A percentile compares a stretch with the other conserved stretches of the same genome.
Conservation (phyloP, 2,888 invertebrate species). For the Yponomeuta cagnagella region DNA sequence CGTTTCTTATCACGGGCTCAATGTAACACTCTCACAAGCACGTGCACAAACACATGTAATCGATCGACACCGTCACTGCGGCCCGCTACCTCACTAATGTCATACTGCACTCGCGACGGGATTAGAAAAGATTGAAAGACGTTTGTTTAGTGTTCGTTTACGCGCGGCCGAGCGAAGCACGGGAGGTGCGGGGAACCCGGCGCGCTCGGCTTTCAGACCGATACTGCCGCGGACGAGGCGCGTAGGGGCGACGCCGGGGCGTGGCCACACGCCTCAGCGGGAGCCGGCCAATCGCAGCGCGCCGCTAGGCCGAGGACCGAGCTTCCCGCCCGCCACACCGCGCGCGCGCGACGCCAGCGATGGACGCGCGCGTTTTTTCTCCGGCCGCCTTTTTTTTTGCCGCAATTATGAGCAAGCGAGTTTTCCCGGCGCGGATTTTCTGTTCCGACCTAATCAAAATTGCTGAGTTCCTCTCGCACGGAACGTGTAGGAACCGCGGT, state of each 20-base stretch:
- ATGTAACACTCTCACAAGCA: constrained; percentile 71
- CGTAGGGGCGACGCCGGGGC: constrained; percentile 41
- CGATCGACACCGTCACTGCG: constrained; percentile 69
- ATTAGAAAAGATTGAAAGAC: constrained; percentile 27
- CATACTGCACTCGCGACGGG: constrained; percentile 73
- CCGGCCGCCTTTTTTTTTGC: constrained; percentile 33
- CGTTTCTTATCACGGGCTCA: constrained; percentile 68
- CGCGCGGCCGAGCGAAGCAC: constrained; percentile 73
- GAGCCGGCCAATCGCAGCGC: constrained; percentile 55
- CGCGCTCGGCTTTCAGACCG: constrained; percentile 74
- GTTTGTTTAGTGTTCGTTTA: constrained; percentile 43
- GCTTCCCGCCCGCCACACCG: constrained; percentile 34
- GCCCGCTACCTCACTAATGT: constrained; percentile 75
- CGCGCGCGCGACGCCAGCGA: constrained; percentile 42
- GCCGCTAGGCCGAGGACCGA: constrained; percentile 34
- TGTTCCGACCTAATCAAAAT: constrained; percentile 48
- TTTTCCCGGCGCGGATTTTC: constrained; percentile 57
- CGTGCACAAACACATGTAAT: constrained; percentile 69
- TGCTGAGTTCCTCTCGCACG: constrained; percentile 47
- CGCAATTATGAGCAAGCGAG: constrained; percentile 54
- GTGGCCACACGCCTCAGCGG: constrained; percentile 36
- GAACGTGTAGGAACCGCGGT: constrained; percentile 37
- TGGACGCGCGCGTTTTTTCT: constrained; percentile 52
- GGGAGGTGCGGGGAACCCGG: constrained; percentile 74
- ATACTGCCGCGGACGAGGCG: constrained; percentile 64